Conservation (phyloP, 2,113 vertebrate species). For the Ceuthmochares aereus region DNA sequence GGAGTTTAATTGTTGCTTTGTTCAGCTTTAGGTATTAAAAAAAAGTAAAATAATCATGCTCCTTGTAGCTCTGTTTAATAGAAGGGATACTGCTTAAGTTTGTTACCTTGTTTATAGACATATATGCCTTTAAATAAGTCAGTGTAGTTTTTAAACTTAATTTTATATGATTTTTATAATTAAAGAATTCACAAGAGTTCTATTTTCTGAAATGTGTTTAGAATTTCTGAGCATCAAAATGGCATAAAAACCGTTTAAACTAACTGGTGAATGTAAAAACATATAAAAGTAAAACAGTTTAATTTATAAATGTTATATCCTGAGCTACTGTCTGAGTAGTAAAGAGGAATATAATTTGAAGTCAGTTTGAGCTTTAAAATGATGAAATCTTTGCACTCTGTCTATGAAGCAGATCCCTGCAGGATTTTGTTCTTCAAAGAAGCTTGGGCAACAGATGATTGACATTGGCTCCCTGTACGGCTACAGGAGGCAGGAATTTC, state of each 20-base stretch:
- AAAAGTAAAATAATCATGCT: neutral
- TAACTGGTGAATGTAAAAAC: neutral
- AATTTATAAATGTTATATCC: neutral
- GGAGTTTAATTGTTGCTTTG: neutral
- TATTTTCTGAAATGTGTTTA: neutral
- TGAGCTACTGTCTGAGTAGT: neutral
- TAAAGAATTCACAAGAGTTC: neutral
- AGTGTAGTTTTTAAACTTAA: neutral
- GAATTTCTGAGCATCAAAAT: neutral
- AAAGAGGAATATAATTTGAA: neutral
- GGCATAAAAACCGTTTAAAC: neutral
- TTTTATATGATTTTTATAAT: neutral
- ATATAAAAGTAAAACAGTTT: neutral
- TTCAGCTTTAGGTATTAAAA: neutral
- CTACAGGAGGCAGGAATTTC: neutral
- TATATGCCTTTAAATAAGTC: neutral
- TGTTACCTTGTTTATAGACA: neutral
- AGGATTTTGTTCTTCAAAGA: neutral
- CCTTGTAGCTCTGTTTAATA: neutral
- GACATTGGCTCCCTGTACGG: fast-evolving
- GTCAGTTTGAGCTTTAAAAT: neutral
- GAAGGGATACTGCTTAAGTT: neutral
- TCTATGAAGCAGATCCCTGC: neutral
- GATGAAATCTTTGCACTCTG: neutral
- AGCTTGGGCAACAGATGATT: neutral